Evolutionary conservation across 2,888 invertebrate genomes (phyloP).

Genomic region (Nebria brevicollis): DNA sequence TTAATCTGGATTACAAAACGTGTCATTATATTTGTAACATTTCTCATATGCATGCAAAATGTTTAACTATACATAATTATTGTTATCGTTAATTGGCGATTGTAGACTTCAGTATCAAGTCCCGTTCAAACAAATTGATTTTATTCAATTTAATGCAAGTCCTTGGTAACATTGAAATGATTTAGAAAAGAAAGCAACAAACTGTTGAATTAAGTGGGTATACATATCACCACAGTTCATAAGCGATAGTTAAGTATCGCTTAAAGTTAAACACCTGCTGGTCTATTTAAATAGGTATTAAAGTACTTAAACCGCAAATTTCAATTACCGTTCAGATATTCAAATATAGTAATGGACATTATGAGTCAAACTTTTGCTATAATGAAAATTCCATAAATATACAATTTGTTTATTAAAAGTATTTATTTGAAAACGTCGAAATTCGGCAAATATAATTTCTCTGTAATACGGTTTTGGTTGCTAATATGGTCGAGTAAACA

Average conservation of each 20-base stretch:
- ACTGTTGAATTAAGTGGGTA: not conserved
- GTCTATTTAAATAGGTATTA: constrained; percentile 12
- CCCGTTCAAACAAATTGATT: constrained; percentile 8
- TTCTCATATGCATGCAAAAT: not conserved
- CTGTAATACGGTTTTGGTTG: not conserved
- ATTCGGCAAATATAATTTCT: no score
- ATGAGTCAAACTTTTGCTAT: not conserved
- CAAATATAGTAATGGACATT: not conserved
- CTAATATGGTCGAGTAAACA: not conserved
- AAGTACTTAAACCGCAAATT: not conserved
- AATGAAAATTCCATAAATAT: not conserved
- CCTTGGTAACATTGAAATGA: constrained; percentile 36
- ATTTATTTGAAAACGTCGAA: no score
- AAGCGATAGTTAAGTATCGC: not conserved
- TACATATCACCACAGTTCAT: constrained; percentile 12
- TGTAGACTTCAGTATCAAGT: not conserved
- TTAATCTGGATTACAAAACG: not conserved
- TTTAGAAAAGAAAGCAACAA: constrained; percentile 33
- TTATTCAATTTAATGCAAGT: constrained; percentile 32
- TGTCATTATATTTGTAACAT: not conserved
- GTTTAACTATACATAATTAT: not conserved
- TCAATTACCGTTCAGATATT: not conserved
- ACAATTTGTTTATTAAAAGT: no score
- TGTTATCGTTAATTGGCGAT: constrained; percentile 13
- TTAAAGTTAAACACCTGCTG: not conserved